Evolutionary conservation across 2,797 vertebrate species (phyloP), one percentile per base, ranked within the genome.

Genomic region (Allenopithecus nigroviridis): DNA sequence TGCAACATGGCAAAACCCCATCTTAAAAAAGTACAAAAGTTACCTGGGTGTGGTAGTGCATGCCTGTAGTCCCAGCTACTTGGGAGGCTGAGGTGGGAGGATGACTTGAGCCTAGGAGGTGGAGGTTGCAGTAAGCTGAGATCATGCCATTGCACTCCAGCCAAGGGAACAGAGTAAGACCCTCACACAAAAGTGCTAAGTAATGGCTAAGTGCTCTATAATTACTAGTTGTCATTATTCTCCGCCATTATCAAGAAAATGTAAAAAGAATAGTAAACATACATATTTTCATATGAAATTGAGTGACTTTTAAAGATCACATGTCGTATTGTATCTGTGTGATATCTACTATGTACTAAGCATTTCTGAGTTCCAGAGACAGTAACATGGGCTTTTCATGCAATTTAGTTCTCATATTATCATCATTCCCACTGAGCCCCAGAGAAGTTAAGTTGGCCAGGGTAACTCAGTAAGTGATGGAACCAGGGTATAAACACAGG

Each of bases 161-260:
- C 11, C 3, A 21, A 19, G 21, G 21, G 13, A n/a, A 13, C 48
- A n/a, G 10, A 16, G 28, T 64, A 14, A 64, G 13, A 64, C 30
- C 59, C 28, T 33, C 13, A 33, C 43, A 85, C 9, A 30, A 24
- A 70, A 94, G 21, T 76, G 1, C 61, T 72, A 72, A 48, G 59
- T 84, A 81, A 92, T 57, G 48, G 43, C 81, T 43, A 28, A 91
- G 36, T 92, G 84, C 78, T 93, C 43, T 93, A 1, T 90, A 36
- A 70, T 93, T 96, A 79, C n/a, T 79, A 84, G 33, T 39, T 96
- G 70, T 96, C 85, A 57, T 89, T 91, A 61, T 90, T 90, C 83
- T 91, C 50, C 48, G 79, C 81, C 79, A n/a, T 89, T 86, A 64
- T 75, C 33, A 39, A 43, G 84, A 96, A 68, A 93, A 55, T 79